These are phyloP conservation scores for Drosophila cardini DNA, from an alignment of 1,140 invertebrate genomes.

Conservation along the genomic window DNA sequence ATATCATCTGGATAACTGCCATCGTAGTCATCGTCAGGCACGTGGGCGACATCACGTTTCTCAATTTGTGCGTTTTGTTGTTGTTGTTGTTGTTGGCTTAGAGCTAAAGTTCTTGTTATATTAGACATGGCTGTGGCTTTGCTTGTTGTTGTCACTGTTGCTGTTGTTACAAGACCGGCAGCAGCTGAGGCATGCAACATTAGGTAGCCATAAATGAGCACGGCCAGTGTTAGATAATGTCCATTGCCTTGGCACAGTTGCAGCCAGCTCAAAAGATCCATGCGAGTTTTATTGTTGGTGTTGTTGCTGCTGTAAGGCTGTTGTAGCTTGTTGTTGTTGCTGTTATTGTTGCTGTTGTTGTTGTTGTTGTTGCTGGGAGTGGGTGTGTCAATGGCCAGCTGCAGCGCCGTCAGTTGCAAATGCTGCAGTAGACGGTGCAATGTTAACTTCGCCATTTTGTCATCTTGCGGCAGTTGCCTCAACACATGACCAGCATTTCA, in stretches of 20 bases:
- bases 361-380: constrained; percentile 46
- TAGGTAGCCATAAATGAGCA: constrained; percentile 76
- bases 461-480: constrained; percentile 59
- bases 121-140: constrained; percentile 12
- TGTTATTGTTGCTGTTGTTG: constrained; percentile 34
- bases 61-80: constrained; percentile 37
- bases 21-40: constrained; percentile 83
- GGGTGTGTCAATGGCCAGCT: constrained; percentile 52
- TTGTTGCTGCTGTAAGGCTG: constrained; percentile 44
- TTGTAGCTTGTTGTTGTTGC: constrained; percentile 26
- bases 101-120: constrained; percentile 12
- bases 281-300: constrained; percentile 57
- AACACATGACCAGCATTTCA: constrained; percentile 59
- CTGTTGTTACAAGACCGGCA: constrained; percentile 25
- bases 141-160: background rate
- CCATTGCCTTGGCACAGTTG: constrained; percentile 65
- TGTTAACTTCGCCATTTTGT: constrained; percentile 78
- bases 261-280: constrained; percentile 58
- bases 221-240: constrained; percentile 53
- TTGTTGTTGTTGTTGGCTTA: constrained; percentile 22
- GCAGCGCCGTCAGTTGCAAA: constrained; percentile 65
- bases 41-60: constrained; percentile 78
- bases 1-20: constrained; percentile 81
- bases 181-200: constrained; percentile 65
- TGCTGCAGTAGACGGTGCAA: constrained; percentile 71